Evolutionary conservation across 2,797 vertebrate species (phyloP).

Genomic region (Sebastes dallii): DNA sequence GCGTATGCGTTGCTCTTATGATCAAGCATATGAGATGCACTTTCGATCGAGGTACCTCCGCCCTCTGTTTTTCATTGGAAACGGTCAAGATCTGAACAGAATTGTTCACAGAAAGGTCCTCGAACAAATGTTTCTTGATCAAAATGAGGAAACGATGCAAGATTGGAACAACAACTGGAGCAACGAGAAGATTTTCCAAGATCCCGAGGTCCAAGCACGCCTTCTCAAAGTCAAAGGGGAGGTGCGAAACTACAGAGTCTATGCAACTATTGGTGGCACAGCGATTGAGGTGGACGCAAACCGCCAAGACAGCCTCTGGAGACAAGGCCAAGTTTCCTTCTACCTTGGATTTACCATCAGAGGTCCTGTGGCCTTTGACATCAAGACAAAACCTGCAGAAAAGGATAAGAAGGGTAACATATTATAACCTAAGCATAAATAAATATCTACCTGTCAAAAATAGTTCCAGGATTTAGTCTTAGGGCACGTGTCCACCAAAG

Average conservation of each 20-base stretch:
- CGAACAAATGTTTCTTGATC: rapidly evolving
- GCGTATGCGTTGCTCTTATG: neutral
- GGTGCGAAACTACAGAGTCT: slow-evolving; percentile 7
- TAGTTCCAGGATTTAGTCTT: neutral
- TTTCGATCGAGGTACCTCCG: slow-evolving; percentile 10
- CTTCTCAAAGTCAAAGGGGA: slow-evolving; percentile 16
- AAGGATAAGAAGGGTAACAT: neutral
- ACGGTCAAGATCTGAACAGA: slow-evolving; percentile 1
- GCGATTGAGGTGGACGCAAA: neutral
- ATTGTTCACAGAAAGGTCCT: slow-evolving; percentile 21
- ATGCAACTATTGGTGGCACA: neutral
- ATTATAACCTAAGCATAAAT: neutral
- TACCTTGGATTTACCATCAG: slow-evolving; percentile 53
- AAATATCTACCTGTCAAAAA: neutral
- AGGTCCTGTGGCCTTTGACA: slow-evolving; percentile 44
- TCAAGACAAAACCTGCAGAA: neutral
- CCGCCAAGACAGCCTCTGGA: neutral
- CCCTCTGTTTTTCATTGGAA: slow-evolving; percentile 42
- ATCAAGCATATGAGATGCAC: neutral
- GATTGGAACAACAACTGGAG: neutral
- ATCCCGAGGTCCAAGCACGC: neutral
- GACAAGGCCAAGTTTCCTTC: neutral
- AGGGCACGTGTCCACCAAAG: no score
- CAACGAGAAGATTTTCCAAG: neutral
- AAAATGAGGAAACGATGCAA: neutral